Evolutionary conservation across 2,888 invertebrate species (phyloP).

Genomic region (Microdon myrmicae): DNA sequence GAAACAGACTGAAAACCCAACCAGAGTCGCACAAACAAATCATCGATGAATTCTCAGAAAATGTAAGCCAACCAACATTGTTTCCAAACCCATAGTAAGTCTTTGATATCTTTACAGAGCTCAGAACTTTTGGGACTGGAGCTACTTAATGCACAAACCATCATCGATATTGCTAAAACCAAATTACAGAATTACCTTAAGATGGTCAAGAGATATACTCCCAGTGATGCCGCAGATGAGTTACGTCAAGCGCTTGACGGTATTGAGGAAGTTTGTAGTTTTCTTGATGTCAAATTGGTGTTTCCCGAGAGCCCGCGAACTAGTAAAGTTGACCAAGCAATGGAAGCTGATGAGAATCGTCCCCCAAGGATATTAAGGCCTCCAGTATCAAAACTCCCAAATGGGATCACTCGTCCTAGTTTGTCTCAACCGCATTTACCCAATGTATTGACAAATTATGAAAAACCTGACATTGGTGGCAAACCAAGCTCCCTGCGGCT

Average conservation of each 20-base stretch:
- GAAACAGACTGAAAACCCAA: conserved; percentile 57
- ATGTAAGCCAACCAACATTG: conserved; percentile 58
- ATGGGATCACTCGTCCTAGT: not conserved
- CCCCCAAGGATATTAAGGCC: conserved; percentile 33
- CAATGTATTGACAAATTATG: conserved; percentile 55
- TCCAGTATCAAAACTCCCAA: conserved; percentile 8
- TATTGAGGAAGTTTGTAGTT: conserved; percentile 67
- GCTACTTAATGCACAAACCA: conserved; percentile 66
- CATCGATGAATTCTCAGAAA: conserved; percentile 66
- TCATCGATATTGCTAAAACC: conserved; percentile 66
- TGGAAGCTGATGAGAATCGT: conserved; percentile 65
- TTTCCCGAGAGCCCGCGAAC: conserved; percentile 57
- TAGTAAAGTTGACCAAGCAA: conserved; percentile 64
- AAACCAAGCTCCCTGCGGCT: conserved; percentile 60
- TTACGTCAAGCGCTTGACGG: conserved; percentile 67
- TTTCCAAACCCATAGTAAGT: not conserved
- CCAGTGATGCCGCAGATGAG: conserved; percentile 59
- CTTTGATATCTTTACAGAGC: conserved; percentile 59
- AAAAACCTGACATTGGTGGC: conserved; percentile 63
- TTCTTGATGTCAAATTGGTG: conserved; percentile 63
- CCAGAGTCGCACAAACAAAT: conserved; percentile 58
- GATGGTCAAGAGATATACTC: conserved; percentile 63
- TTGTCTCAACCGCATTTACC: conserved; percentile 77
- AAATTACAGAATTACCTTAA: conserved; percentile 66
- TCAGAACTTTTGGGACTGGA: conserved; percentile 66